A percentile compares a stretch with the other conserved stretches of the same genome.
These are phyloP conservation scores for Cremastinae sp. DNA, from an alignment of 2,888 invertebrate species.

Conservation along the genomic window DNA sequence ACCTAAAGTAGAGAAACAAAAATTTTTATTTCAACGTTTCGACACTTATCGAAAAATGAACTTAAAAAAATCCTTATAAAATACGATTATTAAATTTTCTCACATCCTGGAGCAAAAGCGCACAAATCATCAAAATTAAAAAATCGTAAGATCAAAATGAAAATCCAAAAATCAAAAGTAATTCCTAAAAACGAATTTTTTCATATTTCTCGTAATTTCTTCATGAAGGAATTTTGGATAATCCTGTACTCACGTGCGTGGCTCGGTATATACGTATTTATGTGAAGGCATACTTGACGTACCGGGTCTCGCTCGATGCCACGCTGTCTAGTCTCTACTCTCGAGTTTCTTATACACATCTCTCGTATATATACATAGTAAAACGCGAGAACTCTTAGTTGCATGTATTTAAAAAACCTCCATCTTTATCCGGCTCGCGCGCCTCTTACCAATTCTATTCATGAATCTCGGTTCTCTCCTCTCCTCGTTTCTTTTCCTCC, in stretches of 20 bases:
- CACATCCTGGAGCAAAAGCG: too few species aligned
- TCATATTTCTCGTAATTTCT: not conserved
- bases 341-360: constrained; percentile 36
- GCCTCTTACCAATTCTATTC: constrained; percentile 38
- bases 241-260: not conserved
- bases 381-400: constrained; percentile 2
- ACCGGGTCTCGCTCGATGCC: constrained; percentile 68
- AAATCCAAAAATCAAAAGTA: too few species aligned
- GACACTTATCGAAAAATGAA: too few species aligned
- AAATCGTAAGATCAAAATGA: not conserved
- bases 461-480: constrained; percentile 20
- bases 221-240: not conserved
- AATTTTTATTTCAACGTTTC: too few species aligned
- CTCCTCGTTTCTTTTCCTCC: too few species aligned
- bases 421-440: constrained; percentile 14
- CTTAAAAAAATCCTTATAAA: too few species aligned
- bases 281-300: constrained; percentile 61
- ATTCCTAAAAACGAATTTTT: too few species aligned
- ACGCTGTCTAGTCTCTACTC: constrained; percentile 71
- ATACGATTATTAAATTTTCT: too few species aligned
- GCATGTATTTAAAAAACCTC: constrained; percentile 29
- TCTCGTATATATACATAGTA: constrained; percentile 2
- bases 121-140: too few species aligned
- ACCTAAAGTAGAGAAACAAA: too few species aligned
- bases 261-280: constrained; percentile 13